phyloP scores from a whole-genome alignment of 2,888 invertebrate species.

The Boloria selene region DNA sequence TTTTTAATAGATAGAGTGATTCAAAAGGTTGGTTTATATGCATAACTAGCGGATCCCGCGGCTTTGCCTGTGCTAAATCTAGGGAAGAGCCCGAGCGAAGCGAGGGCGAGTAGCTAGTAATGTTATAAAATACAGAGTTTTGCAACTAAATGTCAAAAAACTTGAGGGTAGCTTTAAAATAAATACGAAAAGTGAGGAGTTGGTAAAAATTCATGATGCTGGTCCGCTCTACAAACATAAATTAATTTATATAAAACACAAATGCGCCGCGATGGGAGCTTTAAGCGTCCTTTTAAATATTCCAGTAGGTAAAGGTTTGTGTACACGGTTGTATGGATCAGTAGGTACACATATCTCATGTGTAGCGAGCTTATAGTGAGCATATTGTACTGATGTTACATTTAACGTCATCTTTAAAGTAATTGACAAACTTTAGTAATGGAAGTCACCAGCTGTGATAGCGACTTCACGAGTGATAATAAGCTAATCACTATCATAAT shows the following conservation, averaged over 20 bases:
- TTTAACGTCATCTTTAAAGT: neutral
- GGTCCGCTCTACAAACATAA: neutral
- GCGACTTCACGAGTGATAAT: neutral
- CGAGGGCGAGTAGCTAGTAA: no score
- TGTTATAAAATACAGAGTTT: neutral
- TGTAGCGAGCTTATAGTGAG: neutral
- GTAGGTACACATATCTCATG: neutral
- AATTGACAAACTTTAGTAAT: no score
- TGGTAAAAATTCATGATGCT: no score
- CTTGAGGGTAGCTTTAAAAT: neutral
- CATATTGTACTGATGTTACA: neutral
- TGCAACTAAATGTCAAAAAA: conserved; percentile 2
- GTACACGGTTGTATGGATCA: conserved; percentile 5
- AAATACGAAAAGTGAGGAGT: neutral
- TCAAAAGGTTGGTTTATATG: no score
- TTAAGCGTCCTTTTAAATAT: conserved; percentile 14
- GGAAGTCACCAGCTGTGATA: no score
- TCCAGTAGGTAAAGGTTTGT: conserved; percentile 9
- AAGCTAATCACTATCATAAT: no score
- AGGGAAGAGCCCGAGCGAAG: no score
- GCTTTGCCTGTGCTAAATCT: no score
- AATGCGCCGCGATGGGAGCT: conserved; percentile 2
- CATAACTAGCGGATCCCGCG: no score
- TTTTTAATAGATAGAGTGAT: no score
- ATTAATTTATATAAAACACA: conserved; percentile 16